Evolutionary conservation across 64 coral and sea anemone genomes (phyloP).

Genomic region (Montipora efflorescens): DNA sequence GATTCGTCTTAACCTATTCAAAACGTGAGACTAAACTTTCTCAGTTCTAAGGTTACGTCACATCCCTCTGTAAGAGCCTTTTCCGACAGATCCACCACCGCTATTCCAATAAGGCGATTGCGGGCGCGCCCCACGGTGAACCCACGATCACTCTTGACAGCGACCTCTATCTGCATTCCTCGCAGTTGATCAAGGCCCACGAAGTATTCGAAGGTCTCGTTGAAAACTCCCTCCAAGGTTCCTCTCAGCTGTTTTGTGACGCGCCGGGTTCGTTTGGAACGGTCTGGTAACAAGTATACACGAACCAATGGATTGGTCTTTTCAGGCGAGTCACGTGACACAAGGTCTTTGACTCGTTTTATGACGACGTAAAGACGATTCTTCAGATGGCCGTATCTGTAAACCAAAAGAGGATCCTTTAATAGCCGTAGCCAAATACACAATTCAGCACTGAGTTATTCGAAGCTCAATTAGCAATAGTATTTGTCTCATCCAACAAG

Average conservation of each 20-base stretch:
- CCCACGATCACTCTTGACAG: constrained; percentile 82
- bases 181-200: constrained; percentile 84
- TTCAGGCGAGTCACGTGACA: constrained; percentile 70
- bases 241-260: constrained; percentile 63
- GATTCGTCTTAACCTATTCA: background rate
- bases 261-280: constrained; percentile 88
- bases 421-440: background rate
- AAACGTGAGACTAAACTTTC: constrained; percentile 35
- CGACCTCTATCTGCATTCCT: constrained; percentile 66
- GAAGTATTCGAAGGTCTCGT: constrained; percentile 84
- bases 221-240: constrained; percentile 55
- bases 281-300: constrained; percentile 87
- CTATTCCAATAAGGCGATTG: constrained; percentile 77
- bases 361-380: constrained; percentile 79
- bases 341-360: constrained; percentile 62
- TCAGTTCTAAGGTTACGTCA: constrained; percentile 52
- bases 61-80: constrained; percentile 69
- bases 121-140: constrained; percentile 59
- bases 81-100: constrained; percentile 61
- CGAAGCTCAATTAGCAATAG: too few species aligned
- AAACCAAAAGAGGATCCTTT: background rate
- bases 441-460: background rate
- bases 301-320: constrained; percentile 93
- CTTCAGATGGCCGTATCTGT: constrained; percentile 66
- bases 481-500: too few species aligned